Evolutionary conservation across 2,797 vertebrate species (phyloP).

Genomic region (Myotis myotis): DNA sequence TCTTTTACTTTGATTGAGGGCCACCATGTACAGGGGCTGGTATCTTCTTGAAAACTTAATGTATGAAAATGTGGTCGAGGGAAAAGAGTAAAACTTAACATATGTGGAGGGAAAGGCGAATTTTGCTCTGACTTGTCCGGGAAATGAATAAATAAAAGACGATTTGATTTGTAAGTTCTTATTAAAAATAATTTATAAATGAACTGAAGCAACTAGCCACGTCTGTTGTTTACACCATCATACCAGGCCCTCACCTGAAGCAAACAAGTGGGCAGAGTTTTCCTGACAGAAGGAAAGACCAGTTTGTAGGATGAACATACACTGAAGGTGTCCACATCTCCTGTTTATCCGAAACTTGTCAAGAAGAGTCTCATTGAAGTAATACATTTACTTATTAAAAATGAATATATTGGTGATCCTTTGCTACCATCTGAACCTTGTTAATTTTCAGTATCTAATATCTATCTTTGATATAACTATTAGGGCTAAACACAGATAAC

Average conservation of each 20-base stretch:
- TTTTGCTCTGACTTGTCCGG: neutral
- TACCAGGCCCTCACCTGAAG: neutral
- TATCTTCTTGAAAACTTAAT: conserved; percentile 58
- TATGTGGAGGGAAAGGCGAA: neutral
- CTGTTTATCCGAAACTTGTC: neutral
- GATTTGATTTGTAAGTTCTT: conserved; percentile 15
- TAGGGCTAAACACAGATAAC: neutral
- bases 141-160: neutral
- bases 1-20: conserved; percentile 59
- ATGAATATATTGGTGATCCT: neutral
- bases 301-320: neutral
- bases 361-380: neutral
- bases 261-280: neutral
- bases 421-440: neutral
- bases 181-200: conserved; percentile 18
- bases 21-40: neutral
- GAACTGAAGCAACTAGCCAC: neutral
- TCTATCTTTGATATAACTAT: neutral
- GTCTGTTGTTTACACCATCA: neutral
- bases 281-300: neutral
- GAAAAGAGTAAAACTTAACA: neutral
- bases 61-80: conserved; percentile 48
- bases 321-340: neutral
- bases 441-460: neutral
- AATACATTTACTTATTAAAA: conserved; percentile 3